Conservation (phyloP, 92 coral and sea anemone genomes). For the Muricea muricata region DNA sequence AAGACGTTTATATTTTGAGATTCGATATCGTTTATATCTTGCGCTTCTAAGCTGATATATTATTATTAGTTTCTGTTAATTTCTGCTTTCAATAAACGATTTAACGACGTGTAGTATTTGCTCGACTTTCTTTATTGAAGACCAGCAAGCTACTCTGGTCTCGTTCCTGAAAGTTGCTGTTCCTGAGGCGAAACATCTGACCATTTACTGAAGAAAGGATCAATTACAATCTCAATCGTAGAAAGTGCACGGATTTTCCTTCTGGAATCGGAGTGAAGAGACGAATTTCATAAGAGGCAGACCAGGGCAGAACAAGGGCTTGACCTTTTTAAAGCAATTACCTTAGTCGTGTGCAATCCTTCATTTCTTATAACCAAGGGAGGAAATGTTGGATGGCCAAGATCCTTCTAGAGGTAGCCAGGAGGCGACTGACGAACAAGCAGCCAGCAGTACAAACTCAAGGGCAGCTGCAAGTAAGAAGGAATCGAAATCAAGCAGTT, state of each 20-base stretch:
- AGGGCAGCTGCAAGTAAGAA: slow-evolving; percentile 45
- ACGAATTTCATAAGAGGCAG: neutral
- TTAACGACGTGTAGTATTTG: too few relatives aligned
- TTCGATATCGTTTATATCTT: neutral
- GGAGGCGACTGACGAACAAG: slow-evolving; percentile 24
- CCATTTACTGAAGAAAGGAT: neutral
- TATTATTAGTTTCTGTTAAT: too few relatives aligned
- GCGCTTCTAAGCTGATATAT: neutral
- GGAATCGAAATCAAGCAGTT: slow-evolving; percentile 67
- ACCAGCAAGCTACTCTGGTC: neutral
- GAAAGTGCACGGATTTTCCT: neutral
- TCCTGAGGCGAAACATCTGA: too few relatives aligned
- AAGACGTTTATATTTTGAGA: neutral
- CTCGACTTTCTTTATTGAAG: neutral
- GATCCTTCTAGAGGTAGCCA: slow-evolving; percentile 22
- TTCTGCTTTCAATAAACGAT: neutral
- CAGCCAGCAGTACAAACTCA: slow-evolving; percentile 24
- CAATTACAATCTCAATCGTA: neutral
- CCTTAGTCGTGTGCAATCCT: neutral
- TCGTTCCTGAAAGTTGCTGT: too few relatives aligned
- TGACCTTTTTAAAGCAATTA: slow-evolving; percentile 25
- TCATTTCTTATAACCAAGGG: neutral
- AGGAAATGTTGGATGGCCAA: slow-evolving; percentile 40
- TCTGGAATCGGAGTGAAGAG: neutral
- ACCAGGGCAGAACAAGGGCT: neutral